Evolutionary conservation across 2,888 invertebrate genomes (phyloP), one percentile per base, ranked within the genome.

Genomic region (Bursaphelenchus okinawaensis): DNA sequence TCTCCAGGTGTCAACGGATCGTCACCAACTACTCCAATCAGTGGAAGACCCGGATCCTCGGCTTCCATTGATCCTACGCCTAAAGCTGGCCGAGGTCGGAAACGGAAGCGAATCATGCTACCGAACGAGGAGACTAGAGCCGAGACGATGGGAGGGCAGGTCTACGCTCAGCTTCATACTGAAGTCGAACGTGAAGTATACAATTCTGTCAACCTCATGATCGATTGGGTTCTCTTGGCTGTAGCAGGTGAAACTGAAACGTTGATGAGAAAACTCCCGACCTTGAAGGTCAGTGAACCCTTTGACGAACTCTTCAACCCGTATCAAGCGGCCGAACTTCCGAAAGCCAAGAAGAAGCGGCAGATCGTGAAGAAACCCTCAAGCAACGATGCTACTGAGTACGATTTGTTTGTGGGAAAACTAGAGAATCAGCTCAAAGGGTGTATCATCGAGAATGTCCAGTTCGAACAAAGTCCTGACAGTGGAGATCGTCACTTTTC

Each of bases 331-430:
- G 59, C 27, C 8, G 70, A 71, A 2, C 60, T 66, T 4, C 72
- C 77, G 22, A 73, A 72, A 55, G 67, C 71, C n/a, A 80, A 80
- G 67, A 76, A 77, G 72, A 78, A 77, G 67, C 63, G 78, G 31
- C 70, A 69, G 12, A 57, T 65, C 22, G 74, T 70, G 62, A 77
- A 78, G 64, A 76, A 78, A 65, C 63, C 68, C 12, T 58, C 52
- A 23, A 69, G 40, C 22, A 64, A 69, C 24, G 61, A 26, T 3
- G 31, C 64, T 56, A 57, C 63, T 51, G 71, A 71, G 40, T 66
- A 66, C 62, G 69, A 70, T 4, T 26, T 59, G 57, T 52, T 66
- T 24, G 60, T 77, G 1, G 74, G 74, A 28, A 63, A 69, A 20
- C 67, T 79, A 29, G 57, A 70, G 31, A 68, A 69, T 4, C 69